Percentiles rank a stretch among this genome's conserved stretches.
Evolutionary conservation across 64 coral and sea anemone species (phyloP).

Genomic region (Cladopsammia gracilis): DNA sequence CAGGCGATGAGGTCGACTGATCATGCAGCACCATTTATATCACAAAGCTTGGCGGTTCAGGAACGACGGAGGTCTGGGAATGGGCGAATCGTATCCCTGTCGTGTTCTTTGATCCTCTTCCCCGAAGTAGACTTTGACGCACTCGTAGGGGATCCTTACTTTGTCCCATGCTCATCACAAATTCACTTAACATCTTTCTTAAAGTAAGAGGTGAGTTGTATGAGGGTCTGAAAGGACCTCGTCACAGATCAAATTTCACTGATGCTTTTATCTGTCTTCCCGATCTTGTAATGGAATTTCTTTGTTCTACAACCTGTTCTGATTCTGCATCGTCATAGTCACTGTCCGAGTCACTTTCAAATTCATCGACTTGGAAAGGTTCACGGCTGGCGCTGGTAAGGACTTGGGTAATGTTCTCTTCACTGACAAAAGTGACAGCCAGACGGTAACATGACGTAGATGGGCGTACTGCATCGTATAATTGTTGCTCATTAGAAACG

Average conservation of each 20-base stretch:
- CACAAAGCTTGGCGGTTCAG: too few species aligned
- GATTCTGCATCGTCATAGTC: constrained; percentile 43
- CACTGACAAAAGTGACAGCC: constrained; percentile 43
- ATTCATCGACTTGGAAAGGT: constrained; percentile 56
- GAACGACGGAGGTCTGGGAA: too few species aligned
- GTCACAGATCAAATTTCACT: constrained; percentile 54
- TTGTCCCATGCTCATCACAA: too few species aligned
- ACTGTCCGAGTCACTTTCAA: constrained; percentile 52
- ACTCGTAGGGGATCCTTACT: too few species aligned
- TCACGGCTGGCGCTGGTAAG: constrained; percentile 4
- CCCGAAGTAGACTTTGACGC: too few species aligned
- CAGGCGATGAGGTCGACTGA: too few species aligned
- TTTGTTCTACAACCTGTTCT: constrained; percentile 39
- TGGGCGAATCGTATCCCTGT: too few species aligned
- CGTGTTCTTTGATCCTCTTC: too few species aligned
- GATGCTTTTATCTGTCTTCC: constrained; percentile 56
- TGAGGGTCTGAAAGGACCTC: constrained; percentile 20
- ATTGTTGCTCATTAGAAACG: too few species aligned
- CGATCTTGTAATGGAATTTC: constrained; percentile 66
- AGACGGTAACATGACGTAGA: not conserved
- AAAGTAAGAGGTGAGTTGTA: not conserved
- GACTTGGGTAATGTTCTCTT: not conserved
- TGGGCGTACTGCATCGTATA: not conserved
- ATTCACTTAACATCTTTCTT: too few species aligned
- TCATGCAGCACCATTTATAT: too few species aligned